These are phyloP conservation scores for Paelopatides confundens DNA, from an alignment of 53 echinoderm and acorn worm species.

Conservation along the genomic window DNA sequence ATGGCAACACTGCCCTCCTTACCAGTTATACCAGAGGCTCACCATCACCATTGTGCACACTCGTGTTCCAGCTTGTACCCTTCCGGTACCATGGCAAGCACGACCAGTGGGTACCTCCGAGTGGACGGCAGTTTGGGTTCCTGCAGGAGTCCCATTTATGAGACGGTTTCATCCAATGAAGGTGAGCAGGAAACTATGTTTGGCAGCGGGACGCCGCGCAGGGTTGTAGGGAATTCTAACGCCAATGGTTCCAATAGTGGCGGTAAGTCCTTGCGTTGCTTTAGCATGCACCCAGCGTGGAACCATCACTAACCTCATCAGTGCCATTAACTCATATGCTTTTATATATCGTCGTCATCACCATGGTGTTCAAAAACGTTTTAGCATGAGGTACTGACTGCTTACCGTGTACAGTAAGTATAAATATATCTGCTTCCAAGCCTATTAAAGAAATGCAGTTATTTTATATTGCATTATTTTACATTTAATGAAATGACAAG, in stretches of 20 bases:
- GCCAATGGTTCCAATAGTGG: constrained; percentile 46
- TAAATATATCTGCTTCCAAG: neutral
- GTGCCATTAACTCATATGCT: constrained; percentile 43
- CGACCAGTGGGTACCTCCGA: constrained; percentile 37
- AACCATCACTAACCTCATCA: constrained; percentile 32
- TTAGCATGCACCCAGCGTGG: neutral
- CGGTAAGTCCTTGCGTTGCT: neutral
- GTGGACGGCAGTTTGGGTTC: constrained; percentile 41
- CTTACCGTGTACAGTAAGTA: neutral
- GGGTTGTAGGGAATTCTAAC: constrained; percentile 35
- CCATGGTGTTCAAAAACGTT: neutral
- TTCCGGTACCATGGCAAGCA: constrained; percentile 45
- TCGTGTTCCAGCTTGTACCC: constrained; percentile 36
- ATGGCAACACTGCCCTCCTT: constrained; percentile 23
- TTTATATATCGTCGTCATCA: neutral
- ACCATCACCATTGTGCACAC: constrained; percentile 3
- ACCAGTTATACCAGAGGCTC: constrained; percentile 46
- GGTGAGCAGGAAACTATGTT: constrained; percentile 67
- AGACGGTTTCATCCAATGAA: constrained; percentile 65
- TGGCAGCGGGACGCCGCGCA: constrained; percentile 45
- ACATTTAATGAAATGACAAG: no score
- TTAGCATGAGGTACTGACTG: neutral
- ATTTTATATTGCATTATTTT: no score
- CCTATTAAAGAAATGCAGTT: neutral
- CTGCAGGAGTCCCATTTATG: constrained; percentile 62